Conservation (phyloP, 1,140 invertebrate species). For the Ostrea edulis region DNA sequence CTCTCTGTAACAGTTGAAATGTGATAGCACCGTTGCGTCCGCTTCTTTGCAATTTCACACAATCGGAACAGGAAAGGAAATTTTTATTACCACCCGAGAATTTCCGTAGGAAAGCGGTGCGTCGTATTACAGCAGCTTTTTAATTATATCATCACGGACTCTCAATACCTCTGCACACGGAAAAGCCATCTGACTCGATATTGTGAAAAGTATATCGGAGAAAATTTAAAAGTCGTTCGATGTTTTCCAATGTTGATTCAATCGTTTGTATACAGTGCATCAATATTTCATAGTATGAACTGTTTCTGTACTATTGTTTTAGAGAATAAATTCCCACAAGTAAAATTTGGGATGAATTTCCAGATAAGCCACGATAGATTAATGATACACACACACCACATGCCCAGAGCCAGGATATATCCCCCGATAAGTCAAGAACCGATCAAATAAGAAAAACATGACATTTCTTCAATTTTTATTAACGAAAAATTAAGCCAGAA, state of each 20-base stretch:
- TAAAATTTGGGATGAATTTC: neutral
- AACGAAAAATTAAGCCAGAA: conserved; percentile 11
- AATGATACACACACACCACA: neutral
- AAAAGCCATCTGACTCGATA: neutral
- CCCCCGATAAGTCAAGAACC: conserved; percentile 4
- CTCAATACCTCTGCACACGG: neutral
- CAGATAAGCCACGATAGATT: conserved; percentile 5
- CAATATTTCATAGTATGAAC: conserved; percentile 9
- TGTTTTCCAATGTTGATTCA: conserved; percentile 21
- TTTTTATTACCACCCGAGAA: conserved; percentile 2
- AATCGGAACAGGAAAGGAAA: conserved; percentile 3
- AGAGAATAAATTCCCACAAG: neutral
- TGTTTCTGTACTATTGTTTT: neutral
- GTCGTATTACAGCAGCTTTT: neutral
- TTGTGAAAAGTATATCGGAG: neutral
- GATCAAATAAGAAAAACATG: conserved; percentile 21
- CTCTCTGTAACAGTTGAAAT: neutral
- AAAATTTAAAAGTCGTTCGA: conserved; percentile 34
- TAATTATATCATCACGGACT: neutral
- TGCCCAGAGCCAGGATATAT: neutral
- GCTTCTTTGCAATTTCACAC: conserved; percentile 23
- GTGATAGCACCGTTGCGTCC: neutral
- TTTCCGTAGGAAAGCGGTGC: neutral
- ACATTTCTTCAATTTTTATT: conserved; percentile 32
- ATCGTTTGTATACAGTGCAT: neutral